Evolutionary conservation across 2,113 vertebrate species (phyloP).

Genomic region (Holacanthus passer): DNA sequence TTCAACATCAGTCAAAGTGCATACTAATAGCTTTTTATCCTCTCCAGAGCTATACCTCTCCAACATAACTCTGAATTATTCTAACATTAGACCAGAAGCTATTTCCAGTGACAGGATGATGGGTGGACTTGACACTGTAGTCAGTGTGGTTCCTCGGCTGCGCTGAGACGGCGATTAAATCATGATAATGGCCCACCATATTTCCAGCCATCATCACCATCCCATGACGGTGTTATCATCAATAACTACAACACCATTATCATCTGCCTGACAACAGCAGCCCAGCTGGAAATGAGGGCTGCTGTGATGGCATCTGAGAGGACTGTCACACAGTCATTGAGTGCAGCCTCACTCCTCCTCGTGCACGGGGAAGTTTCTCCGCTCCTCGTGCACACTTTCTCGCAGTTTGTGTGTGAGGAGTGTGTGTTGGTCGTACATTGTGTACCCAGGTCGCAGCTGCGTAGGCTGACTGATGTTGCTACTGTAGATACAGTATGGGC

Average conservation of each 20-base stretch:
- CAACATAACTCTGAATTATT: constrained; percentile 74
- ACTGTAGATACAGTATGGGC: constrained; percentile 75
- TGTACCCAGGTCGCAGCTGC: constrained; percentile 82
- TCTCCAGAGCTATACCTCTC: constrained; percentile 52
- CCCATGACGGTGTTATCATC: constrained; percentile 70
- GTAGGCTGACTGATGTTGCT: constrained; percentile 73
- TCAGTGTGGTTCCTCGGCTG: constrained; percentile 66
- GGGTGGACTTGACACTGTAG: constrained; percentile 75
- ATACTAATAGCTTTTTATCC: constrained; percentile 62
- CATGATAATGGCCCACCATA: constrained; percentile 75
- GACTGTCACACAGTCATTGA: constrained; percentile 25
- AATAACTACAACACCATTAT: constrained; percentile 71
- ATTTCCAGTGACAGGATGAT: constrained; percentile 80
- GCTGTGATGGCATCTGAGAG: constrained; percentile 63
- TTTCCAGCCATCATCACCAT: constrained; percentile 69
- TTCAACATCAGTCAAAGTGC: constrained; percentile 59
- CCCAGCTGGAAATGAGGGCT: constrained; percentile 51
- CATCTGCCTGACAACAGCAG: constrained; percentile 76
- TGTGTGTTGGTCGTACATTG: constrained; percentile 81
- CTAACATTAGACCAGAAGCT: constrained; percentile 70
- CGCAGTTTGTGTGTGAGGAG: constrained; percentile 68
- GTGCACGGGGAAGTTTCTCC: constrained; percentile 55
- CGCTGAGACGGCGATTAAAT: constrained; percentile 74
- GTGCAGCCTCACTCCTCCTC: constrained; percentile 22
- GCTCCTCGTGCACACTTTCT: constrained; percentile 43